Conservation (phyloP, 1,140 invertebrate genomes). For the Metopolophium dirhodum region DNA sequence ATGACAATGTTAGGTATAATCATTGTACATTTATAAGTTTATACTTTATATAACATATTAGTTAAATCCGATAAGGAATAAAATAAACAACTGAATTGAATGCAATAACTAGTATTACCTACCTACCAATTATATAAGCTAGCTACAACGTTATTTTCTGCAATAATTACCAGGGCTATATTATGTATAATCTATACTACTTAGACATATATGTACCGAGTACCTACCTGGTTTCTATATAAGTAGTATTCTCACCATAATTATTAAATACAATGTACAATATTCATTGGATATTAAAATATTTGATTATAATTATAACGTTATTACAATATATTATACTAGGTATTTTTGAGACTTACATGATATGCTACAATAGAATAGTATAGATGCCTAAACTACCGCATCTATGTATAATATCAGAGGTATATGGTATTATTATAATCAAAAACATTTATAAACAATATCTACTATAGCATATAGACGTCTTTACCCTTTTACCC, state of each 20-base stretch:
- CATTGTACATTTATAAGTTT: no score
- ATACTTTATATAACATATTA: background rate
- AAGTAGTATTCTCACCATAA: no score
- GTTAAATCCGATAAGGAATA: background rate
- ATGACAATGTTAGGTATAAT: no score
- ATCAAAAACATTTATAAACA: background rate
- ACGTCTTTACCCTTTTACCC: background rate
- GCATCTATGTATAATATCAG: background rate
- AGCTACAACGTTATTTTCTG: background rate
- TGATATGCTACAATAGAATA: no score
- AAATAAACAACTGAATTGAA: background rate
- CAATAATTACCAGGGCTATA: background rate
- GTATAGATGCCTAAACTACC: background rate
- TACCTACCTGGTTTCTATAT: no score
- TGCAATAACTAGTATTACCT: background rate
- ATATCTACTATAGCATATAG: background rate
- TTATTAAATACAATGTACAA: no score
- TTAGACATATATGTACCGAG: no score
- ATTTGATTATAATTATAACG: no score
- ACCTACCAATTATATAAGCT: background rate
- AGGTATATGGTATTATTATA: background rate
- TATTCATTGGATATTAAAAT: no score
- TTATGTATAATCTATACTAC: background rate
- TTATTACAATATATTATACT: no score
- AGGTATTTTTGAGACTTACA: no score